phyloP scores from a whole-genome alignment of 1,140 invertebrate genomes.

The Drosophila punjabiensis region DNA sequence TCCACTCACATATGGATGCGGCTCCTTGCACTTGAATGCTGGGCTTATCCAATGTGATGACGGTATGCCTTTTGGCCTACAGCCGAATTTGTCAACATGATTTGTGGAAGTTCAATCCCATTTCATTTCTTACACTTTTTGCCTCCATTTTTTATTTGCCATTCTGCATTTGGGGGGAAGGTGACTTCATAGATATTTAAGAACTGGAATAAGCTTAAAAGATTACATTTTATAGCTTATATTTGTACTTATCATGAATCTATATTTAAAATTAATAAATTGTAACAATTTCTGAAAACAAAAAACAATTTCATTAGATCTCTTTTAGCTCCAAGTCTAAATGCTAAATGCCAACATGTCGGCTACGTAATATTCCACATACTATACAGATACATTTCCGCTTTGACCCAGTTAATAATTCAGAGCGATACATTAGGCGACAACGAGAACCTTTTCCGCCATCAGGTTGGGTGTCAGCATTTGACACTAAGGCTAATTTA shows the following conservation, averaged over 20 bases:
- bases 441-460: constrained; percentile 14
- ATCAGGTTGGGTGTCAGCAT: constrained; percentile 47
- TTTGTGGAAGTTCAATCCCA: constrained; percentile 40
- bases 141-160: constrained; percentile 13
- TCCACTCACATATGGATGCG: constrained; percentile 45
- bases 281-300: background rate
- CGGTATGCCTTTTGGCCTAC: constrained; percentile 47
- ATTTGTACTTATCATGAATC: background rate
- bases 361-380: constrained; percentile 1
- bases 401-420: constrained; percentile 70
- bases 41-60: constrained; percentile 42
- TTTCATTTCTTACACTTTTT: constrained; percentile 1
- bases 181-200: background rate
- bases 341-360: background rate
- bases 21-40: constrained; percentile 51
- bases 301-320: background rate
- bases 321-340: background rate
- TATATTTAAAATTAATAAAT: no score
- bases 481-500: constrained; percentile 73
- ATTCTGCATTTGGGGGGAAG: background rate
- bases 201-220: background rate
- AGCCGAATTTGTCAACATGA: constrained; percentile 60
- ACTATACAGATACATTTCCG: constrained; percentile 9
- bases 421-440: constrained; percentile 46
- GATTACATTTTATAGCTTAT: background rate